phyloP scores from a whole-genome alignment of 2,888 invertebrate genomes.

The Bedellia somnulentella region DNA sequence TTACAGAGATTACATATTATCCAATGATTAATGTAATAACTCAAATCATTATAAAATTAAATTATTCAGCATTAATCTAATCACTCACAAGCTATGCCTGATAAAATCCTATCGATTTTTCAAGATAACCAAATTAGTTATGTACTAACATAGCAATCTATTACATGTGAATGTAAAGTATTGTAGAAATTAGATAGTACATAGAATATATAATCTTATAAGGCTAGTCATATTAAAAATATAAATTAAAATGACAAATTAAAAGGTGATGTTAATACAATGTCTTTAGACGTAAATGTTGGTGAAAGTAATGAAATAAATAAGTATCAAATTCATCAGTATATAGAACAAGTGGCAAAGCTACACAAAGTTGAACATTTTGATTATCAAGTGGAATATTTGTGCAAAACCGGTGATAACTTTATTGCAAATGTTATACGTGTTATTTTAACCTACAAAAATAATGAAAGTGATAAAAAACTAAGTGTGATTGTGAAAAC shows the following conservation, averaged over 20 bases:
- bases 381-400: slow-evolving; percentile 33
- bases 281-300: slow-evolving; percentile 49
- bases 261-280: too few species aligned
- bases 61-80: too few species aligned
- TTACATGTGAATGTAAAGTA: background rate
- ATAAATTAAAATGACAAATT: too few species aligned
- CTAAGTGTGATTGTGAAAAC: slow-evolving; percentile 38
- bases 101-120: too few species aligned
- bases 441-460: slow-evolving; percentile 25
- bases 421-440: slow-evolving; percentile 40
- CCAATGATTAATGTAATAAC: too few species aligned
- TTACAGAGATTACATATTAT: too few species aligned
- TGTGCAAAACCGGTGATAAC: slow-evolving; percentile 32
- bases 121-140: too few species aligned
- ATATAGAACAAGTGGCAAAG: slow-evolving; percentile 25
- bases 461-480: slow-evolving; percentile 15
- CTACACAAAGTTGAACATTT: slow-evolving; percentile 26
- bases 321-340: slow-evolving; percentile 29
- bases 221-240: too few species aligned
- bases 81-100: too few species aligned
- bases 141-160: too few species aligned
- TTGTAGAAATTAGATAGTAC: slow-evolving; percentile 1
- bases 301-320: slow-evolving; percentile 49
- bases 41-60: too few species aligned
- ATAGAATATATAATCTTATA: slow-evolving; percentile 11